Conservation (phyloP, 2,888 invertebrate genomes). For the Meandrusa payeni region DNA sequence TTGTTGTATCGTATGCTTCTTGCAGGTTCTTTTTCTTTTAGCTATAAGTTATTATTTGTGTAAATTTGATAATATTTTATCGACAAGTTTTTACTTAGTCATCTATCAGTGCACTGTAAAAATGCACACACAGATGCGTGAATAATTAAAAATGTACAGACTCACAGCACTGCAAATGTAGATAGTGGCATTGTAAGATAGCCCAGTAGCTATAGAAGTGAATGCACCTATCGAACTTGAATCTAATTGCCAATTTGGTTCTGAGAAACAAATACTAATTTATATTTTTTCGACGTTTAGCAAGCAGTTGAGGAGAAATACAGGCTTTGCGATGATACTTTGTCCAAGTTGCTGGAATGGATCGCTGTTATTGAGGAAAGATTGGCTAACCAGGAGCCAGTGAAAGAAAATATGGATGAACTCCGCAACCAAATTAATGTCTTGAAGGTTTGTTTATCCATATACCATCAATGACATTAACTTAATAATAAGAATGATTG, state of each 20-base stretch:
- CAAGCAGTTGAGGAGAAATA: conserved; percentile 98
- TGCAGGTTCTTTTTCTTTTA: conserved; percentile 15
- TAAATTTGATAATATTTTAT: conserved; percentile 1
- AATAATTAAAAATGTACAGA: conserved; percentile 22
- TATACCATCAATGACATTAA: too few relatives aligned
- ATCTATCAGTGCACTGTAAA: conserved; percentile 14
- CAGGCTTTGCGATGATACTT: conserved; percentile 92
- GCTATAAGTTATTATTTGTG: conserved; percentile 3
- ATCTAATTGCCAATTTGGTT: conserved; percentile 13
- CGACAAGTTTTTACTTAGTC: conserved; percentile 1
- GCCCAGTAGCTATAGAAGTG: conserved; percentile 35
- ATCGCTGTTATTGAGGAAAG: conserved; percentile 91
- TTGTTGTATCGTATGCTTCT: conserved; percentile 30
- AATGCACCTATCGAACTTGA: conserved; percentile 28
- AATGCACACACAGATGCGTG: conserved; percentile 23
- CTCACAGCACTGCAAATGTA: conserved; percentile 32
- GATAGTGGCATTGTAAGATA: conserved; percentile 45
- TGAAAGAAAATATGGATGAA: conserved; percentile 92
- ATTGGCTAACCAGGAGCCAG: conserved; percentile 91
- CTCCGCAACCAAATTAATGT: conserved; percentile 93
- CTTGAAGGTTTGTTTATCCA: too few relatives aligned
- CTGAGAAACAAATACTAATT: conserved; percentile 30
- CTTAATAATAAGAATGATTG: too few relatives aligned
- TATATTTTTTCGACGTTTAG: conserved; percentile 74
- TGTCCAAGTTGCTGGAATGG: conserved; percentile 93